Conservation (phyloP, 2,888 invertebrate genomes). For the Dasysyrphus albostriatus region DNA sequence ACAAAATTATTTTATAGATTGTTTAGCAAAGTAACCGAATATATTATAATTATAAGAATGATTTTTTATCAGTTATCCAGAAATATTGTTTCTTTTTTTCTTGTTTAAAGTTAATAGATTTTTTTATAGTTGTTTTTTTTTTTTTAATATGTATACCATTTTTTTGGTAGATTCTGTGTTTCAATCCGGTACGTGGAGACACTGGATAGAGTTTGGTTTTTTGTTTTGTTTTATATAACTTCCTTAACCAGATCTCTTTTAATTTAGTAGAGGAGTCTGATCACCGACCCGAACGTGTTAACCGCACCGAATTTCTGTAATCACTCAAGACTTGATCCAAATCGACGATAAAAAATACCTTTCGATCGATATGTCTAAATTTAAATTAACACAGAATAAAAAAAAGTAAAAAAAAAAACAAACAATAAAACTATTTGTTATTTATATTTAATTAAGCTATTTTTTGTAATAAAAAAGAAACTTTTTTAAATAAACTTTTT, state of each 20-base stretch:
- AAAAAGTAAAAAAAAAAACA: conserved; percentile 30
- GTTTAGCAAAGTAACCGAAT: background rate
- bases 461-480: conserved; percentile 42
- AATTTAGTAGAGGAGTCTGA: conserved; percentile 63
- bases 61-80: conserved; percentile 1
- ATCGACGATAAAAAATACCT: conserved; percentile 81
- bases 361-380: conserved; percentile 79
- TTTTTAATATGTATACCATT: conserved; percentile 48
- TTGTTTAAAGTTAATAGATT: background rate
- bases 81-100: conserved; percentile 27
- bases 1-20: background rate
- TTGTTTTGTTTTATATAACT: conserved; percentile 50
- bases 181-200: conserved; percentile 45
- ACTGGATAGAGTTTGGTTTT: conserved; percentile 44
- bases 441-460: conserved; percentile 66
- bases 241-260: conserved; percentile 28
- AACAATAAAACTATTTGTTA: conserved; percentile 53
- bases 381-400: conserved; percentile 63
- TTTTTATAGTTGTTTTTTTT: conserved; percentile 3
- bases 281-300: conserved; percentile 77
- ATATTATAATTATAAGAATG: background rate
- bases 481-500: conserved; percentile 32
- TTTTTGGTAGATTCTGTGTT: conserved; percentile 42
- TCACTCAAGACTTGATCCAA: conserved; percentile 80
- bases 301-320: conserved; percentile 80